These are phyloP conservation scores for Drosophila auraria DNA, from an alignment of 1,140 invertebrate species.

Conservation along the genomic window DNA sequence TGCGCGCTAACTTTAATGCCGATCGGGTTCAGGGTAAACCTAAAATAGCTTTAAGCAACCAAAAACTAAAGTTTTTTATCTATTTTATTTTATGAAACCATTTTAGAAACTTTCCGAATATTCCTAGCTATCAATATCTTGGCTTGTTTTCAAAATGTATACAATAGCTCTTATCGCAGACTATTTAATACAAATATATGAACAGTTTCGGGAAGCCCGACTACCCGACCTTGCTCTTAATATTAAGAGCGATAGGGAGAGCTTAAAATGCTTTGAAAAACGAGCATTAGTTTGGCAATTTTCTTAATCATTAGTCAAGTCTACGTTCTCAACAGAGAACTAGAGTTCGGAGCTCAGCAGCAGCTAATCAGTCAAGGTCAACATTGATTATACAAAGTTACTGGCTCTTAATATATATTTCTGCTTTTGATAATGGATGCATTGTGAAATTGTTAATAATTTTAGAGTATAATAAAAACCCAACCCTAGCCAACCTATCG, in stretches of 20 bases:
- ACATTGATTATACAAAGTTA: neutral
- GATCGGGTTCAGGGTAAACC: constrained; percentile 10
- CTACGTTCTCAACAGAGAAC: neutral
- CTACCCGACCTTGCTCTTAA: neutral
- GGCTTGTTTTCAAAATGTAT: neutral
- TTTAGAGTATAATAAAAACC: too few species aligned
- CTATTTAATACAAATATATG: neutral
- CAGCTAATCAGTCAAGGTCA: neutral
- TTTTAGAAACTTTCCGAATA: neutral
- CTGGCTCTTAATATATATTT: too few species aligned
- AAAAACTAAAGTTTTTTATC: neutral
- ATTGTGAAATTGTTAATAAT: too few species aligned
- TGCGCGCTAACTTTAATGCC: constrained; percentile 22
- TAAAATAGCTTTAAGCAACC: neutral
- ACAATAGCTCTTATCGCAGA: too few species aligned
- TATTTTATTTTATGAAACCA: neutral
- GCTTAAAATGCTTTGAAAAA: neutral
- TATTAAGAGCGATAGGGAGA: neutral
- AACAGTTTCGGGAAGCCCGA: neutral
- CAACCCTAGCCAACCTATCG: too few species aligned
- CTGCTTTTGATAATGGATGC: too few species aligned
- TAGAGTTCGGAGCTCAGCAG: neutral
- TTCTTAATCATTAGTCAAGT: neutral
- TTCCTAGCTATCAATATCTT: neutral
- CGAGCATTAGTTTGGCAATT: neutral